Evolutionary conservation across 1,140 invertebrate species (phyloP), one percentile per base, ranked within the genome.

Genomic region (Megathymus violae): DNA sequence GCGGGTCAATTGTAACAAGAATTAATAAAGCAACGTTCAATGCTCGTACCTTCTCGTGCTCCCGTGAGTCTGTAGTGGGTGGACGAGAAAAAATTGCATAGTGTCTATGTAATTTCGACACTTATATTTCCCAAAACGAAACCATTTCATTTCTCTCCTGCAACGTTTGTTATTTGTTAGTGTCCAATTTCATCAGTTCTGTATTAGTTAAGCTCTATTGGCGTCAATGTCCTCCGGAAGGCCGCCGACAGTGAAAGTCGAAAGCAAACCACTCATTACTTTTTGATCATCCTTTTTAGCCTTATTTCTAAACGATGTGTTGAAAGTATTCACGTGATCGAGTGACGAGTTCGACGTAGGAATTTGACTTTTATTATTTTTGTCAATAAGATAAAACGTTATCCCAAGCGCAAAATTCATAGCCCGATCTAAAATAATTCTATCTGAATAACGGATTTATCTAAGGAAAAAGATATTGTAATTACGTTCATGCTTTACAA

Each of bases 171-270:
- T 9, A 1, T 7, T 1, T 7, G 27, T 31, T 31, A 22, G n/a
- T n/a, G 27, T 31, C 17, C 46, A 16, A 47, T 44, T 41, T 56
- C 56, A 43, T 31, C 27, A 31, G 27, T 7, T 31, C 9, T 9
- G 1, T 31, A 31, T 31, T 31, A 31, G 27, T 72, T 79, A 41
- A 68, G 65, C 59, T 52, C 56, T 43, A 65, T 46, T 58, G 25
- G 47, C 48, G 71, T 71, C 71, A 72, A 76, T 63, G 76, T 66
- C 70, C 67, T 69, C 25, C 38, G 63, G 71, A 78, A 75, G 72
- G 70, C 72, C 68, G 43, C 47, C 43, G 56, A 58, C 38, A 73
- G 77, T 73, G 77, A 77, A 77, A 77, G 77, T 77, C 47, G 77
- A 80, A 77, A 76, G 77, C 60, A 65, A 60, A 41, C 66, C 54